Conservation (phyloP, 2,888 invertebrate species). For the Pheosia gnoma region DNA sequence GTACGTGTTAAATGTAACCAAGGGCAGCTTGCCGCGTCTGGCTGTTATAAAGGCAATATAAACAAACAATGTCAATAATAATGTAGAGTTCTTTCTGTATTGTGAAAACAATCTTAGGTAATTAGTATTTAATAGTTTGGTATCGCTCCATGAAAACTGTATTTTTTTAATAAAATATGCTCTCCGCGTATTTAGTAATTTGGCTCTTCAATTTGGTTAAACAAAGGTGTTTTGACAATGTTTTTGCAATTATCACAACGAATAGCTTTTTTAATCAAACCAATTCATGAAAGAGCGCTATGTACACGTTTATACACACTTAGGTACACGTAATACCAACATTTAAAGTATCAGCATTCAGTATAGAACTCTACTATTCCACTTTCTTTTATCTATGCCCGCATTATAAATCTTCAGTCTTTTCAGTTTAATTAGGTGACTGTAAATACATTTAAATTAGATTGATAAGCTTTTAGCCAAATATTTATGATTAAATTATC, state of each 20-base stretch:
- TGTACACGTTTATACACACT: too few relatives aligned
- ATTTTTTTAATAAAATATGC: too few relatives aligned
- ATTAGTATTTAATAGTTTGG: too few relatives aligned
- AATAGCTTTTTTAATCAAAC: too few relatives aligned
- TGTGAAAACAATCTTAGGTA: not conserved
- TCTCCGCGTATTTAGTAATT: too few relatives aligned
- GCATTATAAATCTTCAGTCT: not conserved
- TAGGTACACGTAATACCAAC: too few relatives aligned
- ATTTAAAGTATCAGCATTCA: not conserved
- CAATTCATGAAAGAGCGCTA: too few relatives aligned
- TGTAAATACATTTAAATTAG: not conserved
- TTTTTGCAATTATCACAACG: too few relatives aligned
- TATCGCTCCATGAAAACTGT: too few relatives aligned
- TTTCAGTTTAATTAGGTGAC: not conserved
- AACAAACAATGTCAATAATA: slow-evolving; percentile 10
- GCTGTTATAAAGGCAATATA: slow-evolving; percentile 35
- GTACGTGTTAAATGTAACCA: slow-evolving; percentile 70
- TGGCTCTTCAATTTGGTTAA: too few relatives aligned
- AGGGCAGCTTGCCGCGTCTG: slow-evolving; percentile 58
- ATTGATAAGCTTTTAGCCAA: not conserved
- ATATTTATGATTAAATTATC: too few relatives aligned
- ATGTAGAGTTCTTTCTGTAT: not conserved
- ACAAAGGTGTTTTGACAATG: too few relatives aligned
- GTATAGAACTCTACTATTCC: not conserved
- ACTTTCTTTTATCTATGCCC: slow-evolving; percentile 1